Evolutionary conservation across 2,797 vertebrate species (phyloP).

Genomic region (Ptychadena robeensis): DNA sequence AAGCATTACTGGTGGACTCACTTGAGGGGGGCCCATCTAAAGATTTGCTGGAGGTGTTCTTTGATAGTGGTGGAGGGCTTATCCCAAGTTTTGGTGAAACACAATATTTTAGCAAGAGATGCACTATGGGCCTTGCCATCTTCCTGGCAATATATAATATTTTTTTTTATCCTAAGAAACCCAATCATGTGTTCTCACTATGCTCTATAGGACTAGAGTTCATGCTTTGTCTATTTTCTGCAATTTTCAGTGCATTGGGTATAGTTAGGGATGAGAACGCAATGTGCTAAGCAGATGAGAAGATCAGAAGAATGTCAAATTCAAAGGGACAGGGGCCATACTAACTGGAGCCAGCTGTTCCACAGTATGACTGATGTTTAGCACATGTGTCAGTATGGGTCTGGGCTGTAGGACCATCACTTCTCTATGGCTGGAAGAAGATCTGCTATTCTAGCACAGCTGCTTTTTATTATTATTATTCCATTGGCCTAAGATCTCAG

Average conservation of each 20-base stretch:
- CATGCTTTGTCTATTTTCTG: slow-evolving; percentile 29
- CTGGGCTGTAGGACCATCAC: slow-evolving; percentile 37
- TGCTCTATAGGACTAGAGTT: slow-evolving; percentile 27
- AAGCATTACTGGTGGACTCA: too few species aligned
- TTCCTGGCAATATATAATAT: neutral
- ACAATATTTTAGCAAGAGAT: neutral
- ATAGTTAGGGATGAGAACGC: neutral
- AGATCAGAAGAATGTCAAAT: slow-evolving; percentile 56
- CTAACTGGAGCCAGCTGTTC: slow-evolving; percentile 52
- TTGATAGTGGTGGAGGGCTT: too few species aligned
- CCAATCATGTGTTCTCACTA: slow-evolving; percentile 14
- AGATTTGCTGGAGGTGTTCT: too few species aligned
- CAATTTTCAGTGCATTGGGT: slow-evolving; percentile 13
- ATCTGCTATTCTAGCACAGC: slow-evolving; percentile 31
- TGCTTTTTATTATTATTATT: slow-evolving; percentile 39
- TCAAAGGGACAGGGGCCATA: slow-evolving; percentile 49
- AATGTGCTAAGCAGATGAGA: slow-evolving; percentile 56
- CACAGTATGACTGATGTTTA: slow-evolving; percentile 40
- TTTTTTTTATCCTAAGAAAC: slow-evolving; percentile 35
- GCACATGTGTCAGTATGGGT: slow-evolving; percentile 53
- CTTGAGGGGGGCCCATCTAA: too few species aligned
- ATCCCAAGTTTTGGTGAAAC: too few species aligned
- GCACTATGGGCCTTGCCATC: neutral
- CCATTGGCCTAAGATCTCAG: slow-evolving; percentile 28
- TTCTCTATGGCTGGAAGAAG: slow-evolving; percentile 24